Base-by-base conservation (phyloP, 2,113 vertebrate genomes). In the Rana temporaria region DNA sequence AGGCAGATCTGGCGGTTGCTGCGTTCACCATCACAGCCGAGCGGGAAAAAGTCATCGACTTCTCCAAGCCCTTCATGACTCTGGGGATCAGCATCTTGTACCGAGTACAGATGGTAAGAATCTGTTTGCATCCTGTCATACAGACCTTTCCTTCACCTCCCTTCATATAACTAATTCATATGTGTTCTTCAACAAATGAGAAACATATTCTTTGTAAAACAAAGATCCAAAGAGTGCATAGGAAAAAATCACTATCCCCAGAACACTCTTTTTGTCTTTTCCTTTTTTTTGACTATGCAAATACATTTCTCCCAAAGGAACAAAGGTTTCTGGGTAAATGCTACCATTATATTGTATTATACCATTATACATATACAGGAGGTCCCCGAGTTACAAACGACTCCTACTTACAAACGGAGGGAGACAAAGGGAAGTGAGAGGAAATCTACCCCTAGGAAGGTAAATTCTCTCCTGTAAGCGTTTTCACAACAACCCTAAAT, bases 21-120 rank as follows among this genome's bases (percentile, higher is more conserved):
- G 94, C 95, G 0, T 97, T 98, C 90, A 97, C 96, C 87, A 98
- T 98, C 90, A 98, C 96, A 0, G 96, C 96, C 0, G 96, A 97
- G 88, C 88, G 96, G 34, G 96, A 98, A 88, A 98, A 98, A 79
- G 96, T 98, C 63, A 98, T 98, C 19, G 96, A 98, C 84, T 98
- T 98, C 91, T 98, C 96, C 85, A 97, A 96, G 80, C 96, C 96
- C 24, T 97, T 97, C 91, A 97, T 97, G 95, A 95, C 94, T 26
- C 90, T 97, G 86, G 96, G 96, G 30, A 97, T 97, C 91, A 96
- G 96, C 91, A 97, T 97, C 88, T 91, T 97, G 32, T 97, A 97
- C 89, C 89, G 94, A 12, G 94, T 97, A 55, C 95, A 97, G n/a
- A 83, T 83, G 81, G 81, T 83, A 76, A 53, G 81, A 76, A 60